These are phyloP conservation scores for Zaprionus ghesquierei DNA, from an alignment of 1,140 invertebrate genomes.

Conservation along the genomic window DNA sequence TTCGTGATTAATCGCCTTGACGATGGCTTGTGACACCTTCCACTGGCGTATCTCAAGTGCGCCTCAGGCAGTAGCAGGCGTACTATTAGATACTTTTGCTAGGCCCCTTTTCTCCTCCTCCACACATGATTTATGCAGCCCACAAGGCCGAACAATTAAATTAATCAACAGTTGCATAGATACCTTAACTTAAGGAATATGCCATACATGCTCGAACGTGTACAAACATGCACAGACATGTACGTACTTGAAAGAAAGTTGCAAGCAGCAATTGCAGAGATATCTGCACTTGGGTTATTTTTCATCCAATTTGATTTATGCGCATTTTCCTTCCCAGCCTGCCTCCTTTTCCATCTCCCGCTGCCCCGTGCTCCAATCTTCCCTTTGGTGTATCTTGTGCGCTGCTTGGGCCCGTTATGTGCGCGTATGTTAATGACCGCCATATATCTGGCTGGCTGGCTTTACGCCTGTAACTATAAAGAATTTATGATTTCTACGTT, in stretches of 20 bases:
- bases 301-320: conserved; percentile 44
- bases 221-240: not conserved
- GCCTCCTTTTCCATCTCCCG: not conserved
- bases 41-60: conserved; percentile 41
- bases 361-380: not conserved
- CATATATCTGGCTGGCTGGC: conserved; percentile 61
- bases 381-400: not conserved
- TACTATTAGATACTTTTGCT: conserved; percentile 78
- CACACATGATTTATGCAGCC: conserved; percentile 62
- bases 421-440: conserved; percentile 58
- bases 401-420: conserved; percentile 1
- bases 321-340: not conserved
- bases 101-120: conserved; percentile 47
- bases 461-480: conserved; percentile 72
- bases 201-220: not conserved
- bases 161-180: conserved; percentile 48
- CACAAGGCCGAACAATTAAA: conserved; percentile 67
- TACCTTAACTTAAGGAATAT: conserved; percentile 15
- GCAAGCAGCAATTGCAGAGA: conserved; percentile 52
- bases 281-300: conserved; percentile 36
- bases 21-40: conserved; percentile 64
- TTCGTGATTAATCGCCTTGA: conserved; percentile 70
- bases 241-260: conserved; percentile 32
- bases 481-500: conserved; percentile 65
- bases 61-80: conserved; percentile 40